Evolutionary conservation across 2,888 invertebrate genomes (phyloP).

Genomic region (Stenodera caucasica): DNA sequence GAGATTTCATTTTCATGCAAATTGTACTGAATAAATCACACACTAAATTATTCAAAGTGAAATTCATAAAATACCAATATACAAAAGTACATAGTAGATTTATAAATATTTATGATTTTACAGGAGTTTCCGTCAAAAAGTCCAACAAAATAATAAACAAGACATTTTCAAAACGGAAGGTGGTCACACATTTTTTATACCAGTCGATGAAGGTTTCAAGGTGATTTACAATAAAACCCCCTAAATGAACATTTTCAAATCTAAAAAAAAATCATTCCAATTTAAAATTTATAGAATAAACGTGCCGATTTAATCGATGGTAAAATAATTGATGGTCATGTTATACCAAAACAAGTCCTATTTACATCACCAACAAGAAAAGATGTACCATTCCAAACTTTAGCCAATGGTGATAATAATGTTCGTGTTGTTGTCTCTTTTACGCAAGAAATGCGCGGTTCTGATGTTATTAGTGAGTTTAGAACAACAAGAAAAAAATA

Average conservation of each 20-base stretch:
- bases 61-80: no score
- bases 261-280: neutral
- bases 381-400: slow-evolving; percentile 73
- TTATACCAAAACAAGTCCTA: slow-evolving; percentile 82
- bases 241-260: no score
- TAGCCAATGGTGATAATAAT: slow-evolving; percentile 82
- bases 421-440: slow-evolving; percentile 82
- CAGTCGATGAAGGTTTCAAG: slow-evolving; percentile 87
- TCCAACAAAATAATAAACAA: slow-evolving; percentile 71
- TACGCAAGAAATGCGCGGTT: slow-evolving; percentile 70
- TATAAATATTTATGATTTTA: no score
- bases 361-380: slow-evolving; percentile 82
- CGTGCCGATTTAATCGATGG: slow-evolving; percentile 70
- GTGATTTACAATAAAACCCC: no score
- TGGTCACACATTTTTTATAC: slow-evolving; percentile 86
- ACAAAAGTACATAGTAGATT: no score
- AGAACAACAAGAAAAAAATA: no score
- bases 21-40: neutral
- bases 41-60: neutral
- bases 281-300: slow-evolving; percentile 39
- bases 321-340: slow-evolving; percentile 87
- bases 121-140: slow-evolving; percentile 76
- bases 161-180: slow-evolving; percentile 77
- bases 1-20: neutral
- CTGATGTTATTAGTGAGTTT: slow-evolving; percentile 63